These are phyloP conservation scores for Danio tinwini DNA, from an alignment of 2,797 vertebrate species.

Conservation along the genomic window DNA sequence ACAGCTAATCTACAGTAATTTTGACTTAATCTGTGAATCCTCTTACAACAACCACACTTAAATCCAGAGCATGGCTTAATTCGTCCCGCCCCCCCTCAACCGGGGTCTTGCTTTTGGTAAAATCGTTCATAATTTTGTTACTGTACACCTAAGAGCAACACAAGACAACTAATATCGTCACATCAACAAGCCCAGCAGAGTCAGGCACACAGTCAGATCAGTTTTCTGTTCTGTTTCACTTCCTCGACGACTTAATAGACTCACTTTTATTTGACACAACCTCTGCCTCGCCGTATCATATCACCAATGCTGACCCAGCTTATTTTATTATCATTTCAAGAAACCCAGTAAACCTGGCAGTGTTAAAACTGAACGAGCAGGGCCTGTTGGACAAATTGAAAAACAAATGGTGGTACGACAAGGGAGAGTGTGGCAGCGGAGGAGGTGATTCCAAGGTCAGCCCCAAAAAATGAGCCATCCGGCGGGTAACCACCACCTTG, in stretches of 20 bases:
- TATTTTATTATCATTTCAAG: slow-evolving; percentile 94
- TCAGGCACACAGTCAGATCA: slow-evolving; percentile 58
- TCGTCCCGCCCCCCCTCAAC: slow-evolving; percentile 38
- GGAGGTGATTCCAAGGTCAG: slow-evolving; percentile 99
- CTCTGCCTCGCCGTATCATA: slow-evolving; percentile 66
- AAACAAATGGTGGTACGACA: slow-evolving; percentile 99
- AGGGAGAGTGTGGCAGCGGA: slow-evolving; percentile 98
- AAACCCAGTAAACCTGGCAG: slow-evolving; percentile 99
- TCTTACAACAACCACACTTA: slow-evolving; percentile 25
- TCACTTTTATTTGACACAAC: slow-evolving; percentile 63
- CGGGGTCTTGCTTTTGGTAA: slow-evolving; percentile 62
- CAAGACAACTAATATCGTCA: slow-evolving; percentile 54
- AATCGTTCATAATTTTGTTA: slow-evolving; percentile 60
- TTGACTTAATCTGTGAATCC: slow-evolving; percentile 34
- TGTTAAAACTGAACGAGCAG: slow-evolving; percentile 99
- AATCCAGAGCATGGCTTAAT: slow-evolving; percentile 55
- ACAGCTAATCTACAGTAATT: slow-evolving; percentile 44
- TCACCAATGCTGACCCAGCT: slow-evolving; percentile 89
- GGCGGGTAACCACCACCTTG: slow-evolving; percentile 88
- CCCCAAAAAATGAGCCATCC: slow-evolving; percentile 84
- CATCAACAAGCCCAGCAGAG: slow-evolving; percentile 52
- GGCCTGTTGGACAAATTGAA: slow-evolving; percentile 99
- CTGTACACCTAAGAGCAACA: slow-evolving; percentile 47
- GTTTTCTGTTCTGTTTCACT: slow-evolving; percentile 47
- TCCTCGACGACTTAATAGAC: slow-evolving; percentile 47